phyloP scores from a whole-genome alignment of 1,140 invertebrate species.

The Trichogramma pretiosum region DNA sequence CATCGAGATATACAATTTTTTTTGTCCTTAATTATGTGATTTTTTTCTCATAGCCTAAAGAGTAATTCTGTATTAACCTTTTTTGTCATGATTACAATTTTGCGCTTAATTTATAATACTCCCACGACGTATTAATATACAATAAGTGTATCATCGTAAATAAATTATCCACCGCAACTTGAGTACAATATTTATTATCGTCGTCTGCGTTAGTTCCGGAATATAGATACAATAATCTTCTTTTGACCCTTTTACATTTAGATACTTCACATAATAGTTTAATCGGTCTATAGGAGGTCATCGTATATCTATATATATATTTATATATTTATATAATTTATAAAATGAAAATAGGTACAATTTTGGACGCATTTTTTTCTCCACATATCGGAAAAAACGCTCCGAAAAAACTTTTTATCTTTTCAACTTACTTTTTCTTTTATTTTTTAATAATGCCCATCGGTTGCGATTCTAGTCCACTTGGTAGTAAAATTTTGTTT shows the following conservation, averaged over 20 bases:
- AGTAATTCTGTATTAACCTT: constrained; percentile 1
- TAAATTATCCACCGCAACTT: constrained; percentile 44
- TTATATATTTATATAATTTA: constrained; percentile 41
- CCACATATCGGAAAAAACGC: constrained; percentile 36
- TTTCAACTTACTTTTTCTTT: constrained; percentile 28
- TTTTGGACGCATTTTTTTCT: constrained; percentile 43
- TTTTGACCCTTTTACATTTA: constrained; percentile 34
- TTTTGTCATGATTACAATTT: constrained; percentile 20
- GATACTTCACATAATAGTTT: constrained; percentile 31
- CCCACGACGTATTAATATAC: constrained; percentile 37
- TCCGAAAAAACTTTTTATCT: constrained; percentile 38
- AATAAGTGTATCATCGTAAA: constrained; percentile 34
- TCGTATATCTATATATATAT: constrained; percentile 44
- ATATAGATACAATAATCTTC: constrained; percentile 45
- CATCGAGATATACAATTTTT: constrained; percentile 11
- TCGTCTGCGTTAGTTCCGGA: constrained; percentile 39
- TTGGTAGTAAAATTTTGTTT: constrained; percentile 46
- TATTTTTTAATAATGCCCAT: constrained; percentile 45
- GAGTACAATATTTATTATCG: constrained; percentile 35
- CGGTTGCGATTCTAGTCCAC: constrained; percentile 48
- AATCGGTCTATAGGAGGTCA: constrained; percentile 39
- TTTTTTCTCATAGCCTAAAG: constrained; percentile 2
- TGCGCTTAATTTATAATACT: constrained; percentile 13
- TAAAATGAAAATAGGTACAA: constrained; percentile 49
- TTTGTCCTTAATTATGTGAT: neutral